A percentile compares a stretch with the other conserved stretches of the same genome.
phyloP scores from a whole-genome alignment of 2,888 invertebrate genomes.

The Rotaria sp. region DNA sequence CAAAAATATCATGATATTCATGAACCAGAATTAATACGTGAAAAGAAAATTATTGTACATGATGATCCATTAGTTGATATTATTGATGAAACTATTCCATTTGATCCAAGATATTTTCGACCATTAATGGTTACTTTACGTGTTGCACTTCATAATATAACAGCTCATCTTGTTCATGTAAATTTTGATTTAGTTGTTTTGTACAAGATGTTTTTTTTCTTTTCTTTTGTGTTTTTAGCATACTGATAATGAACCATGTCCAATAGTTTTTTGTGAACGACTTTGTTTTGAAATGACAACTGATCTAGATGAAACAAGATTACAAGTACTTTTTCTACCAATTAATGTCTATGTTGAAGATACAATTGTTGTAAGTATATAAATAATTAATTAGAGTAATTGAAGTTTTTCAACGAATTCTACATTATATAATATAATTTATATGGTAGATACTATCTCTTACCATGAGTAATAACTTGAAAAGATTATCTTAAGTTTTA shows the following conservation, averaged over 20 bases:
- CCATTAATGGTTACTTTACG: slow-evolving; percentile 84
- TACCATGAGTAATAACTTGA: too few relatives aligned
- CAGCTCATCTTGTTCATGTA: slow-evolving; percentile 79
- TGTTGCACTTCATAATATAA: slow-evolving; percentile 85
- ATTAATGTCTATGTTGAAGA: slow-evolving; percentile 64
- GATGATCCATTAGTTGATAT: slow-evolving; percentile 41
- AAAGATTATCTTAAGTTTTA: too few relatives aligned
- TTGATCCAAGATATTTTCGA: slow-evolving; percentile 78
- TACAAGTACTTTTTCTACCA: slow-evolving; percentile 76
- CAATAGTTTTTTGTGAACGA: slow-evolving; percentile 62
- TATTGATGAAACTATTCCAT: slow-evolving; percentile 49
- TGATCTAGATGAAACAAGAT: slow-evolving; percentile 76
- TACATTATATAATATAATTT: too few relatives aligned
- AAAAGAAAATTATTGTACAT: slow-evolving; percentile 42
- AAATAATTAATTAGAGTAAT: too few relatives aligned
- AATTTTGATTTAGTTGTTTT: background rate
- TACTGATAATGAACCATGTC: slow-evolving; percentile 73
- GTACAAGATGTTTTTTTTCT: too few relatives aligned
- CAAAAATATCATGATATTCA: slow-evolving; percentile 83
- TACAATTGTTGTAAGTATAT: slow-evolving; percentile 17
- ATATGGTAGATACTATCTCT: too few relatives aligned
- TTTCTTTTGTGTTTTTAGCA: slow-evolving; percentile 30
- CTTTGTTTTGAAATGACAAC: slow-evolving; percentile 97
- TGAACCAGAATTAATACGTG: slow-evolving; percentile 9
- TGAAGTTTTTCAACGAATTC: too few relatives aligned